Conservation (phyloP, 2,113 vertebrate genomes). For the Cyanoramphus novaezelandiae region DNA sequence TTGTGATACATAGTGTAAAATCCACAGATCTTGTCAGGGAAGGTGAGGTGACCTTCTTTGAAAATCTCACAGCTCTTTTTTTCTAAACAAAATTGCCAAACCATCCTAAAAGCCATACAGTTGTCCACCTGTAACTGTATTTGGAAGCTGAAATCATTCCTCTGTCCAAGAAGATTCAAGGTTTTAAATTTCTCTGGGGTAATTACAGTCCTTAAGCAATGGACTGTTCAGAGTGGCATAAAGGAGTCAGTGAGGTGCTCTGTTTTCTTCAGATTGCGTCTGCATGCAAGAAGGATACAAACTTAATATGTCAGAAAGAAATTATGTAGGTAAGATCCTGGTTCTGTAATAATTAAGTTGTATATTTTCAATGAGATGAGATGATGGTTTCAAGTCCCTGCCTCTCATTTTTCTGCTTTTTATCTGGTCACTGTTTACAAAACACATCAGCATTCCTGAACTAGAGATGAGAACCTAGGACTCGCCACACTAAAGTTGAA, state of each 20-base stretch:
- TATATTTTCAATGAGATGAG: background rate
- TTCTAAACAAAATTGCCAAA: background rate
- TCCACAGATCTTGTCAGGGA: background rate
- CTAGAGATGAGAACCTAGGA: fast-evolving
- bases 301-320: background rate
- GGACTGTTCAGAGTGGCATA: background rate
- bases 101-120: background rate
- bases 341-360: background rate
- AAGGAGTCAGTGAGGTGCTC: background rate
- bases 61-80: background rate
- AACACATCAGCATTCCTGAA: background rate
- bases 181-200: background rate
- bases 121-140: background rate
- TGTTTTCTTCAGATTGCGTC: background rate
- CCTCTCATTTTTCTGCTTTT: background rate
- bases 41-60: background rate
- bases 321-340: background rate
- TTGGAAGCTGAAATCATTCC: background rate
- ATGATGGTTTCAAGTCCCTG: background rate
- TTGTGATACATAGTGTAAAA: background rate
- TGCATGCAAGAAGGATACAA: background rate
- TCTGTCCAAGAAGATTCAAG: background rate
- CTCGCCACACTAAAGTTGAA: background rate
- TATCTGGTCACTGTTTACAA: background rate
- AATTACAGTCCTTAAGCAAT: background rate